Percentiles rank a stretch among this genome's conserved stretches.
These are phyloP conservation scores for Pyrochroa serraticornis DNA, from an alignment of 2,888 invertebrate species.

Conservation along the genomic window DNA sequence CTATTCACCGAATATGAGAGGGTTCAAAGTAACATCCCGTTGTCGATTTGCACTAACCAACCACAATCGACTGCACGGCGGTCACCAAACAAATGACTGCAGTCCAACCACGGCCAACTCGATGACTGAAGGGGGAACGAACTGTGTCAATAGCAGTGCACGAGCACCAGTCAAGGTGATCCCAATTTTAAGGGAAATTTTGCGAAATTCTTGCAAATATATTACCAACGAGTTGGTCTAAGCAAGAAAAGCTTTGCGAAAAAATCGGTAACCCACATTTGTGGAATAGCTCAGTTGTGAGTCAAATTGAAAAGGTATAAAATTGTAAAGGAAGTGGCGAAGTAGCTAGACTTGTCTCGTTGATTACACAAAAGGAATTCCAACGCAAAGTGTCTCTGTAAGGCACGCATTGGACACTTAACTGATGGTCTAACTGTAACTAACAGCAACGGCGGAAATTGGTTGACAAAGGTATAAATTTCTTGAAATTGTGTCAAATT, in stretches of 20 bases:
- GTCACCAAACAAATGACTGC: constrained; percentile 30
- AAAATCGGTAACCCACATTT: too few relatives aligned
- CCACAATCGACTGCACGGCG: constrained; percentile 28
- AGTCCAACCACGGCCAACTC: constrained; percentile 16
- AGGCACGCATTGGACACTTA: background rate
- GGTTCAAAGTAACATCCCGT: constrained; percentile 14
- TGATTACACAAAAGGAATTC: constrained; percentile 1
- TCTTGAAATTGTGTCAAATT: too few relatives aligned
- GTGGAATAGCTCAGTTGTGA: background rate
- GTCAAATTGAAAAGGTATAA: background rate
- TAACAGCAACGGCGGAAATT: too few relatives aligned
- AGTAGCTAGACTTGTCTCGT: background rate
- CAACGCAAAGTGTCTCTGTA: background rate
- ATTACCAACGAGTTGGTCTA: too few relatives aligned
- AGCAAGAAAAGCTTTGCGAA: constrained; percentile 2
- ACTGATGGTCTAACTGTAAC: too few relatives aligned
- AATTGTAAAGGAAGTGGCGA: background rate
- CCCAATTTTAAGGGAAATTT: constrained; percentile 14
- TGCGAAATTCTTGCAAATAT: too few relatives aligned
- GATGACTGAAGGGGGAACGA: constrained; percentile 39
- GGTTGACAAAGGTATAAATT: too few relatives aligned
- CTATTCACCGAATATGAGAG: constrained; percentile 7
- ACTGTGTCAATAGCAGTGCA: constrained; percentile 36
- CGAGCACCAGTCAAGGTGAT: constrained; percentile 28
- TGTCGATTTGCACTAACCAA: constrained; percentile 7